Evolutionary conservation across 2,113 vertebrate genomes (phyloP), one percentile per base, ranked within the genome.

Genomic region (Riparia riparia): DNA sequence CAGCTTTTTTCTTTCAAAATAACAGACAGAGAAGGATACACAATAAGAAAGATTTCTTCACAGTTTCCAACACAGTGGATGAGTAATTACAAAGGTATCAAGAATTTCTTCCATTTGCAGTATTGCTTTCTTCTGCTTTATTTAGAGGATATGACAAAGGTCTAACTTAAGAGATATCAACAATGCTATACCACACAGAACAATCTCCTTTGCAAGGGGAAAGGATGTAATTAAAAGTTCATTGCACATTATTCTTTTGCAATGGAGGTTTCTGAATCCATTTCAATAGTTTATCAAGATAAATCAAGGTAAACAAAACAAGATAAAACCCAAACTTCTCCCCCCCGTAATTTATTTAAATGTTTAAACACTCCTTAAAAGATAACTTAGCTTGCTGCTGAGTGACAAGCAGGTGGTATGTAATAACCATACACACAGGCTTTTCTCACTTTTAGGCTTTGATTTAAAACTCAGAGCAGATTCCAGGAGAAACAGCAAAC

Each of bases 1-100:
- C 78, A 80, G 70, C 37, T 82, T 90, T 26, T 69, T 90, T 69
- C 63, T 90, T 97, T 72, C 88, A 90, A 93, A 92, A 93, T 69
- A 95, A 70, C 44, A 85, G 53, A 76, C 5, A 5, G 84, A 81
- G 69, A 84, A 87, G 37, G 28, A 88, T 41, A 90, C 74, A 90
- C 42, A 88, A 53, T 65, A 65, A 82, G 28, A 76, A 82, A 94
- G 28, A 93, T 92, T 96, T 93, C 74, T 90, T 93, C 74, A 81
- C 47, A 65, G 34, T 92, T 95, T 93, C 79, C 92, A 92, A 9
- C 44, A 42, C 42, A 86, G 58, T 4, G 8, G 37, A 65, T 90
- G 74, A 94, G 44, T 86, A 93, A 93, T 83, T 94, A 58, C 37
- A 77, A 94, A 93, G 68, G 24, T 88, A 95, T 39, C 12, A 1